phyloP scores from a whole-genome alignment of 2,113 vertebrate species.

The Progne subis region DNA sequence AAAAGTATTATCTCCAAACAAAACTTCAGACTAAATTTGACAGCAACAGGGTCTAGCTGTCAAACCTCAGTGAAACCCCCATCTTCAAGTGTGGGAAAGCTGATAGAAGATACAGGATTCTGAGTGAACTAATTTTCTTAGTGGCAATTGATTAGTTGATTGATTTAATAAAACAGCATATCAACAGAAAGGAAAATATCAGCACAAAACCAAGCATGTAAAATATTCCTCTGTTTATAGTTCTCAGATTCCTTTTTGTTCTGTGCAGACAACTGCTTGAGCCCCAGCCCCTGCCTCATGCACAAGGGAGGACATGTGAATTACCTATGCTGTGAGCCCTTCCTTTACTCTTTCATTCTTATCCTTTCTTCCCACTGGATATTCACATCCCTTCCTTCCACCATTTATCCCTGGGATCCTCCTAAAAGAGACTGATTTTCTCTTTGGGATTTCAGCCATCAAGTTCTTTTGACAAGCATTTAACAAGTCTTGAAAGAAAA shows the following conservation, averaged over 20 bases:
- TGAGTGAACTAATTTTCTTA: background rate
- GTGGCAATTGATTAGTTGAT: background rate
- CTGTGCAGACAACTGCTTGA: background rate
- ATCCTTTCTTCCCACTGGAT: background rate
- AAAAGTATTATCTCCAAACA: background rate
- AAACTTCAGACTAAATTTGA: background rate
- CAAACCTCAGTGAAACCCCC: background rate
- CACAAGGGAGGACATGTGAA: accelerated
- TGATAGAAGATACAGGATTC: background rate
- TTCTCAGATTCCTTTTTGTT: background rate
- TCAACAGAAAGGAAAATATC: background rate
- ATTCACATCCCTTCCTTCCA: background rate
- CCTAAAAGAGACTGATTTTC: background rate
- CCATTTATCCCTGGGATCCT: background rate
- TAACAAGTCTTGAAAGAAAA: background rate
- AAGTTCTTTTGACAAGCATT: background rate
- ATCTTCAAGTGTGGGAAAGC: background rate
- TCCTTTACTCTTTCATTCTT: background rate
- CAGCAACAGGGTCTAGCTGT: background rate
- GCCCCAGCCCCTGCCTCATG: background rate
- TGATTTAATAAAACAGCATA: background rate
- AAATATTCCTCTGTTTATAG: background rate
- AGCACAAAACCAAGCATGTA: background rate
- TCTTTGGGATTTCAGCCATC: background rate
- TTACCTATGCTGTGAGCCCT: background rate